phyloP scores from a whole-genome alignment of 2,888 invertebrate species.

The Epsilonema sp. region DNA sequence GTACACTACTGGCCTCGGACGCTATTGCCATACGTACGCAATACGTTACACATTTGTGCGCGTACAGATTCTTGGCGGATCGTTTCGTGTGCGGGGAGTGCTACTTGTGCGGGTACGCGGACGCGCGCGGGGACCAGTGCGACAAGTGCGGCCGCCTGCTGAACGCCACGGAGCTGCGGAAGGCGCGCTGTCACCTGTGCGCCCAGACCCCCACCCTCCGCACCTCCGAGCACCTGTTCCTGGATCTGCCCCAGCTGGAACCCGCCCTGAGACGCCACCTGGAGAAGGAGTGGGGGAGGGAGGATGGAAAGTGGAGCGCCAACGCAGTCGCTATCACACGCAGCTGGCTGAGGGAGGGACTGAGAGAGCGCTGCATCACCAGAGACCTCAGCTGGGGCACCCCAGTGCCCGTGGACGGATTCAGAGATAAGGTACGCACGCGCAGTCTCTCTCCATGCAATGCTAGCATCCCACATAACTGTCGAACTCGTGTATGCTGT shows the following conservation, averaged over 20 bases:
- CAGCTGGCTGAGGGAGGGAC: constrained; percentile 76
- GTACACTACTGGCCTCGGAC: too few relatives aligned
- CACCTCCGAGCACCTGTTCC: constrained; percentile 64
- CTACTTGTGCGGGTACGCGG: constrained; percentile 64
- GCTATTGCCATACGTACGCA: too few relatives aligned
- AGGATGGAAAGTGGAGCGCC: constrained; percentile 48
- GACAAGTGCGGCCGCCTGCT: constrained; percentile 89
- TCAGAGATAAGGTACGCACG: constrained; percentile 59
- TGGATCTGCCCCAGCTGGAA: constrained; percentile 65
- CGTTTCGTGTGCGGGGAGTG: constrained; percentile 90
- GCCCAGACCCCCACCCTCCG: constrained; percentile 42
- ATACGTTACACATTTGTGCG: constrained; percentile 8
- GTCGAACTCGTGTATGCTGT: too few relatives aligned
- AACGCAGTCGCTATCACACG: constrained; percentile 69
- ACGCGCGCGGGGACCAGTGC: constrained; percentile 94
- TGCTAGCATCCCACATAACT: too few relatives aligned
- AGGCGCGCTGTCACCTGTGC: constrained; percentile 73
- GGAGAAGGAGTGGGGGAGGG: constrained; percentile 39
- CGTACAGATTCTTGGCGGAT: constrained; percentile 35
- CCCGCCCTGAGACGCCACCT: constrained; percentile 45
- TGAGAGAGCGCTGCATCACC: constrained; percentile 87
- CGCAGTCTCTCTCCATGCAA: too few relatives aligned
- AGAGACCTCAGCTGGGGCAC: constrained; percentile 96
- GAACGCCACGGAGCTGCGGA: constrained; percentile 59
- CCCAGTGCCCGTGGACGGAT: constrained; percentile 72